Base-by-base conservation (phyloP, 2,888 invertebrate species). In the Leptinotarsa haldemani region DNA sequence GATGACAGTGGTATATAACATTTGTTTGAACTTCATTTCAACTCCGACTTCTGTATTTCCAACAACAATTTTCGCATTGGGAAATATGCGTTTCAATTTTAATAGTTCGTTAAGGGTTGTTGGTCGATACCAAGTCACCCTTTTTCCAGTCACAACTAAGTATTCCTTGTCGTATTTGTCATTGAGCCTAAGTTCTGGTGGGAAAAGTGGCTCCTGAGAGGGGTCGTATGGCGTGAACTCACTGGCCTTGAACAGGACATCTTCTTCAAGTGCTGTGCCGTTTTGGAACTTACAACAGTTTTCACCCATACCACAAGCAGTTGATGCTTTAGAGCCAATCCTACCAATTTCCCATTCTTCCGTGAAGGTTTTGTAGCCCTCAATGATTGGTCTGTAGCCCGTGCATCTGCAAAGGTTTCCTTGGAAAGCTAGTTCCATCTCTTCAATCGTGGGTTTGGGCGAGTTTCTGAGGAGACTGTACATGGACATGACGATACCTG, bases 401-500 rank as follows among this genome's bases (percentile, higher is more conserved):
- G 98, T 98, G 85, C 98, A 98, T 75, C 98, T 91, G 82, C 97
- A 98, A 9, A 98, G 88, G 82, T 92, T 92, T 84, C 96, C 95
- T 89, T 96, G 95, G 79, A 96, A 92, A 0, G 95, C 92, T 7
- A 91, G 89, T 86, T 96, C 96, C 80, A 97, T 88, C 77, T 97
- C 93, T 16, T 90, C 87, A 90, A 94, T 93, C 0, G 90, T 89
- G 5, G 97, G 95, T 82, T 91, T 90, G 0, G 91, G 89, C 56
- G 91, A 91, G 80, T 91, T 94, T 82, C 98, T 89, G 0, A 98
- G 88, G 61, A 98, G 88, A 0, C 96, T 90, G 83, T 97, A 98
- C 96, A 98, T 97, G 0, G 97, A 97, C 98, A 98, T 98, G 0
- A 98, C 95, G 77, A 98, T 96, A 25, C 79, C 79, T 4, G 97